Evolutionary conservation across 2,797 vertebrate genomes (phyloP).

Genomic region (Parotocinclus haroldoi): DNA sequence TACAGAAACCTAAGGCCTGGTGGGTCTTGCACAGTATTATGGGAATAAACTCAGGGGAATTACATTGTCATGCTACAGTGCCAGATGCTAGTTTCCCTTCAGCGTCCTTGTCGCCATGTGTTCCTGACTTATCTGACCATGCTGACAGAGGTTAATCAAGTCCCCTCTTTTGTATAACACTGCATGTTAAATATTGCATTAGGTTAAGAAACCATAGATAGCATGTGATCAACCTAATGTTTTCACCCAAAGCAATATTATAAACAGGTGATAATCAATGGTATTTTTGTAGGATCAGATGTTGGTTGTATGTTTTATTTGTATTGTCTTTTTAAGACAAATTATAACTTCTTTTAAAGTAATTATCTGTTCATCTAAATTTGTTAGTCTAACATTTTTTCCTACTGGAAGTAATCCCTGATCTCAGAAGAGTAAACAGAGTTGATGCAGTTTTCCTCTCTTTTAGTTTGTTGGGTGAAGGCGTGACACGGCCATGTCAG

Average conservation of each 20-base stretch:
- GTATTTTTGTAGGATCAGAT: too few species aligned
- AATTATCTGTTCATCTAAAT: background rate
- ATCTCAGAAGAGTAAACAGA: conserved; percentile 2
- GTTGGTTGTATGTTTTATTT: too few species aligned
- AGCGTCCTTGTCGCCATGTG: background rate
- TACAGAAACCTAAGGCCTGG: conserved; percentile 41
- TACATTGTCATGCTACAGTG: conserved; percentile 23
- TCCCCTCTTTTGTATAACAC: conserved; percentile 5
- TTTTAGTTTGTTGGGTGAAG: conserved; percentile 31
- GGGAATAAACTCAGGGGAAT: conserved; percentile 19
- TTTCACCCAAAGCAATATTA: too few species aligned
- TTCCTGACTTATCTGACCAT: background rate
- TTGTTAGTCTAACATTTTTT: too few species aligned
- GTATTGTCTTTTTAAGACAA: background rate
- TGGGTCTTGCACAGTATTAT: background rate
- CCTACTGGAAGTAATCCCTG: background rate
- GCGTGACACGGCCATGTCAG: conserved; percentile 8
- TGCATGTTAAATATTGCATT: conserved; percentile 1
- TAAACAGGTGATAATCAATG: too few species aligned
- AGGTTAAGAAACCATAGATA: background rate
- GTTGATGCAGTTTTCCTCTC: conserved; percentile 23
- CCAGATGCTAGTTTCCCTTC: conserved; percentile 18
- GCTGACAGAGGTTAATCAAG: background rate
- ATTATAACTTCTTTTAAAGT: background rate
- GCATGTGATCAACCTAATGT: too few species aligned